Evolutionary conservation across 2,797 vertebrate genomes (phyloP).

Genomic region (Gymnopithys bicolor): DNA sequence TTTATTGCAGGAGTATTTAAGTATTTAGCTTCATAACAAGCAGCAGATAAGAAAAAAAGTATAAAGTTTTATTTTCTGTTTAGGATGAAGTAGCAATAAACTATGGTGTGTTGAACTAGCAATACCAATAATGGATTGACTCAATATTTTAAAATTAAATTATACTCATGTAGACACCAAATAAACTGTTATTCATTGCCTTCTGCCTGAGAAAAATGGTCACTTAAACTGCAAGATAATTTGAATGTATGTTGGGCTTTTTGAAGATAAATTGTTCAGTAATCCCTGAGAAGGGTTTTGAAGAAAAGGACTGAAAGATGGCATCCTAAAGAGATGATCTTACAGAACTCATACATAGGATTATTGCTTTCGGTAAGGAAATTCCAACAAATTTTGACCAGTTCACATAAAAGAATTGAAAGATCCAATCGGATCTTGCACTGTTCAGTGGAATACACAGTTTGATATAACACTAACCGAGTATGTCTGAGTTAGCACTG

Average conservation of each 20-base stretch:
- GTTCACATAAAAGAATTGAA: background rate
- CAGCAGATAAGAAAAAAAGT: background rate
- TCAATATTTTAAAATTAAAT: background rate
- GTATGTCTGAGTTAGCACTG: background rate
- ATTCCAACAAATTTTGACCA: background rate
- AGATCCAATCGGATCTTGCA: background rate
- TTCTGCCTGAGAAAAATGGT: background rate
- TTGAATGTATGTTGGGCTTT: background rate
- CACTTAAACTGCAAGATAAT: background rate
- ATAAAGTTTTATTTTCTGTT: background rate
- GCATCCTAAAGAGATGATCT: background rate
- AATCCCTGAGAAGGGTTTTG: background rate
- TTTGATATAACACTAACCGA: background rate
- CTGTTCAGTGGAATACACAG: background rate
- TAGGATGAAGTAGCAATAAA: background rate
- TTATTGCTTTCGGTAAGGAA: background rate
- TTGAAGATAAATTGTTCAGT: background rate
- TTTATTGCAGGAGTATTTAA: background rate
- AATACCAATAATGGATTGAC: background rate
- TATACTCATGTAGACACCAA: background rate
- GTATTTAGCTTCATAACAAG: background rate
- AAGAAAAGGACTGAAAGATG: background rate
- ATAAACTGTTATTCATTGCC: background rate
- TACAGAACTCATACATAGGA: background rate
- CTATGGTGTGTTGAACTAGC: background rate